Conservation (phyloP, 2,888 invertebrate species). For the Heliconius ethilla region DNA sequence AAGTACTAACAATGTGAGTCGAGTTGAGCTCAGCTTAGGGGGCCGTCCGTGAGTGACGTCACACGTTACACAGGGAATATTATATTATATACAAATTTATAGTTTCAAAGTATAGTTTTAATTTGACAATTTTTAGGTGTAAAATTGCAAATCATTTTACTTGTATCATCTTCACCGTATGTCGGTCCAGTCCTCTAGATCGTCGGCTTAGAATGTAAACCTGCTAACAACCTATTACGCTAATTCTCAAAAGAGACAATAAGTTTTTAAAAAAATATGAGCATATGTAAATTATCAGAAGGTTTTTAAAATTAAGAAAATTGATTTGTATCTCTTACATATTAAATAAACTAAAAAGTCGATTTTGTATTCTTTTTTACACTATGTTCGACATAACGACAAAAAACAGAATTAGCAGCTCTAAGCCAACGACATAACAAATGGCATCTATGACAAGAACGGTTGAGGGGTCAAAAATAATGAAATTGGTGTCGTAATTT, state of each 20-base stretch:
- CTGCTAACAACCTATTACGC: background rate
- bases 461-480: background rate
- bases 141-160: too few relatives aligned
- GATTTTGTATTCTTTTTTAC: background rate
- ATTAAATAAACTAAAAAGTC: background rate
- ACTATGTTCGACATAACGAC: background rate
- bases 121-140: background rate
- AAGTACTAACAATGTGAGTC: conserved; percentile 66
- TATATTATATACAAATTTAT: conserved; percentile 5
- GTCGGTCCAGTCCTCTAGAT: too few relatives aligned
- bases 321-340: too few relatives aligned
- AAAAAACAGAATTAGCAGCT: too few relatives aligned
- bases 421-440: too few relatives aligned
- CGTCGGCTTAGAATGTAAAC: background rate
- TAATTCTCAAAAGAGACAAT: background rate
- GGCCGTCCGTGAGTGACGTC: conserved; percentile 5
- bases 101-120: background rate
- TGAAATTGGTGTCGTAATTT: background rate
- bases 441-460: background rate
- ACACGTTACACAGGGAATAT: background rate
- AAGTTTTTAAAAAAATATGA: background rate
- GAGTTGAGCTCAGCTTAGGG: conserved; percentile 62
- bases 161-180: too few relatives aligned
- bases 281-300: background rate
- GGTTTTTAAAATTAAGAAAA: background rate